Evolutionary conservation across 2,888 invertebrate genomes (phyloP).

Genomic region (Psylliodes chrysocephalus): DNA sequence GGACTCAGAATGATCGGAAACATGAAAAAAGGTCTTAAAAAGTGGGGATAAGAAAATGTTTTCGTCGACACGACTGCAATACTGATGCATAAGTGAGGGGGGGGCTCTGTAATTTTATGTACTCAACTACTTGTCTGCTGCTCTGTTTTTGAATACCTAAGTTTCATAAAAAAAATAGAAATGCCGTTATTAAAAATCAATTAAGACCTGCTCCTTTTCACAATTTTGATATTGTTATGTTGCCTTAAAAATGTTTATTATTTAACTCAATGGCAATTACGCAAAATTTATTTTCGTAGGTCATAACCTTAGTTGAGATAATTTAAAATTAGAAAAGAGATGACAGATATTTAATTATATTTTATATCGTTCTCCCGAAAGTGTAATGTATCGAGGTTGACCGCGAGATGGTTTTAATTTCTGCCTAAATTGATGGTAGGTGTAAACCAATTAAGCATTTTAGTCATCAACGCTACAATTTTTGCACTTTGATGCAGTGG

Average conservation of each 20-base stretch:
- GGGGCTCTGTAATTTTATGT: too few relatives aligned
- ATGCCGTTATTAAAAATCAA: too few relatives aligned
- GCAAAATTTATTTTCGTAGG: neutral
- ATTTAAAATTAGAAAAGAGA: neutral
- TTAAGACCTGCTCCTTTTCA: too few relatives aligned
- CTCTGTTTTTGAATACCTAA: too few relatives aligned
- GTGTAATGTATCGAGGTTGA: slow-evolving; percentile 11
- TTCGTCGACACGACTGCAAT: too few relatives aligned
- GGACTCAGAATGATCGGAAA: too few relatives aligned
- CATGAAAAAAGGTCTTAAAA: too few relatives aligned
- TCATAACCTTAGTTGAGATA: neutral
- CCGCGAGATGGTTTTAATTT: slow-evolving; percentile 20
- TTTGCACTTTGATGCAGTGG: slow-evolving; percentile 18
- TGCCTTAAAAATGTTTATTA: neutral
- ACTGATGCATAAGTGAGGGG: too few relatives aligned
- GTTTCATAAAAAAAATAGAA: too few relatives aligned
- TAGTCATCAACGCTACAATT: slow-evolving; percentile 18
- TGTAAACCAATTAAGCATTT: slow-evolving; percentile 38
- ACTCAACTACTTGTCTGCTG: too few relatives aligned
- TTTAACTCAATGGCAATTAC: neutral
- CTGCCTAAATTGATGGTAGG: slow-evolving; percentile 39
- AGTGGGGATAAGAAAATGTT: too few relatives aligned
- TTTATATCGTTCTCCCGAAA: neutral
- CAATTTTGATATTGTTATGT: too few relatives aligned
- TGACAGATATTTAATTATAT: slow-evolving; percentile 8